Percentiles rank a stretch among this genome's conserved stretches.
Evolutionary conservation across 2,888 invertebrate genomes (phyloP).

Genomic region (Lymantria monacha): DNA sequence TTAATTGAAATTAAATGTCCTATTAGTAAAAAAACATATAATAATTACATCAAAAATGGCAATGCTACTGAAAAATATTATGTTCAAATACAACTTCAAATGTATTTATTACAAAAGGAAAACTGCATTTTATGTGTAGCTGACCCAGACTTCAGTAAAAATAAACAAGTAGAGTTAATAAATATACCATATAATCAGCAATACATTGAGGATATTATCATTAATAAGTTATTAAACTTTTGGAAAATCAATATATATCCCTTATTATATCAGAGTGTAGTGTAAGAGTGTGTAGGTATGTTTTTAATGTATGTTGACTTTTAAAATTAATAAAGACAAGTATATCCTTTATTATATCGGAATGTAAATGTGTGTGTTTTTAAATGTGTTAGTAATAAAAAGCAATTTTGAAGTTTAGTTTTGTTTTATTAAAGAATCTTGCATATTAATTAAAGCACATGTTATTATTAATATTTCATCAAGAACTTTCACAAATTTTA

Average conservation of each 20-base stretch:
- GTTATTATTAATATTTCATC: too few relatives aligned
- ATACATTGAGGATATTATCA: not conserved
- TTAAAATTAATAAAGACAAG: too few relatives aligned
- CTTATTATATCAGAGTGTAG: too few relatives aligned
- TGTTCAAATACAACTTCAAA: slow-evolving; percentile 9
- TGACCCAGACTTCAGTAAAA: slow-evolving; percentile 4
- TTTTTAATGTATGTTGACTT: too few relatives aligned
- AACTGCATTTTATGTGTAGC: slow-evolving; percentile 10
- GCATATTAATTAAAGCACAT: too few relatives aligned
- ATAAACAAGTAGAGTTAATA: not conserved
- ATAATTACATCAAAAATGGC: not conserved
- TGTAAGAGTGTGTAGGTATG: too few relatives aligned
- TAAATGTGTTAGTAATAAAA: too few relatives aligned
- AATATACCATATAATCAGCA: not conserved
- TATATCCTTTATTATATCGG: too few relatives aligned
- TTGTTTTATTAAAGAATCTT: not conserved
- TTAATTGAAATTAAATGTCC: too few relatives aligned
- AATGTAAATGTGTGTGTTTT: too few relatives aligned
- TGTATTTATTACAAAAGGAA: slow-evolving; percentile 5
- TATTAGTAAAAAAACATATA: slow-evolving; percentile 5
- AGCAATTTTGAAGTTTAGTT: too few relatives aligned
- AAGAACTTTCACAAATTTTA: not conserved
- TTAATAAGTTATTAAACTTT: not conserved
- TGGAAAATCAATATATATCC: not conserved
- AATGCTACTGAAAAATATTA: not conserved